Conservation (phyloP, 2,113 vertebrate species). For the Tauraco erythrolophus region DNA sequence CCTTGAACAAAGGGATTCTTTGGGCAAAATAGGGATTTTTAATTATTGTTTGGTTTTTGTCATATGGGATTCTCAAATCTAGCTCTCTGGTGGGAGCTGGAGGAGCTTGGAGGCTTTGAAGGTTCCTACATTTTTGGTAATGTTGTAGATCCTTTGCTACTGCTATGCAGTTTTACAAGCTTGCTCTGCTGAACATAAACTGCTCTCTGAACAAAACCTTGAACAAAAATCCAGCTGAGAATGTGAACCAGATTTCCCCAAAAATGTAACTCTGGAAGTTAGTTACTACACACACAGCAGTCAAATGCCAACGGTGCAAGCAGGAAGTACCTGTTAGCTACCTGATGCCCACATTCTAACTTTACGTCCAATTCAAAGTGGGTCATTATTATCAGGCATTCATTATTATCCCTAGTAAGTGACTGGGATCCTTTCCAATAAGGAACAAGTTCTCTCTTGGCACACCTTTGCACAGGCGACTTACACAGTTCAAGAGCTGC, state of each 20-base stretch:
- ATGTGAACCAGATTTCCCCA: background rate
- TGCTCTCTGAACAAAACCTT: background rate
- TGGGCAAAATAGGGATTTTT: conserved; percentile 39
- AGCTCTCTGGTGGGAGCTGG: conserved; percentile 11
- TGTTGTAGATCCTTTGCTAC: background rate
- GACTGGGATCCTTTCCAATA: background rate
- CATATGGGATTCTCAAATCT: conserved; percentile 19
- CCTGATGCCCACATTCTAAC: background rate
- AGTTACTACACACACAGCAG: background rate
- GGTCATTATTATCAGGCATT: background rate
- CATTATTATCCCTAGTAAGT: background rate
- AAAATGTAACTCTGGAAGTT: background rate
- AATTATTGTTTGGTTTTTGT: conserved; percentile 60
- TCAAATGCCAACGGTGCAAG: background rate
- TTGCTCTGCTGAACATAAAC: background rate
- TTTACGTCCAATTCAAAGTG: background rate
- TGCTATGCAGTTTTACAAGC: background rate
- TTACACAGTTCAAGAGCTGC: background rate
- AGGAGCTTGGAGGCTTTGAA: conserved; percentile 7
- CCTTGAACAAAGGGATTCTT: conserved; percentile 28
- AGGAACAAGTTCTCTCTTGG: background rate
- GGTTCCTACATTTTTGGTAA: background rate
- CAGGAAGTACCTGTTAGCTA: background rate
- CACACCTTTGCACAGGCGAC: background rate
- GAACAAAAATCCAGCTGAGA: background rate